Percentiles rank a stretch among this genome's conserved stretches.
phyloP scores from a whole-genome alignment of 2,113 vertebrate species.

The Motacilla alba region DNA sequence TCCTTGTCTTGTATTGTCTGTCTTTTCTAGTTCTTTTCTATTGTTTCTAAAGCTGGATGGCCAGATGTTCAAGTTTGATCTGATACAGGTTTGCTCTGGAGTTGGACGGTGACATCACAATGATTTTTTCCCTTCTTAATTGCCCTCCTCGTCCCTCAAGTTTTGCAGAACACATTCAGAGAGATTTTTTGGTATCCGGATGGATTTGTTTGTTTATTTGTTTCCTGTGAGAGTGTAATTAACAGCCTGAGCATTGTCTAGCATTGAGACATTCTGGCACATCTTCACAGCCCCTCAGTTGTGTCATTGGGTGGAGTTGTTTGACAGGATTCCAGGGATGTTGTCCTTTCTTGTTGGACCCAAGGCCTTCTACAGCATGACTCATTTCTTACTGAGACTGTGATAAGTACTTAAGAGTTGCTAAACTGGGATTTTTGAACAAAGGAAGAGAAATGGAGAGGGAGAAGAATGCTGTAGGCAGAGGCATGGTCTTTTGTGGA shows the following conservation, averaged over 20 bases:
- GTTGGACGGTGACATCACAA: not conserved
- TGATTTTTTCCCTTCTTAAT: not conserved
- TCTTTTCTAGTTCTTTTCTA: not conserved
- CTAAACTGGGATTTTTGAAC: not conserved
- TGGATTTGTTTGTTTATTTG: not conserved
- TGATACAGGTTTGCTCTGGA: not conserved
- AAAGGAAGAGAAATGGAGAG: not conserved
- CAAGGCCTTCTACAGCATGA: not conserved
- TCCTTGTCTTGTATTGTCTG: not conserved
- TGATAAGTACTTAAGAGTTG: not conserved
- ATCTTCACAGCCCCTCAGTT: not conserved
- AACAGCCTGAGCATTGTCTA: not conserved
- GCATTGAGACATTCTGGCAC: not conserved
- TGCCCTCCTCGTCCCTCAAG: rapidly evolving
- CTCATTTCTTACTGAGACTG: not conserved
- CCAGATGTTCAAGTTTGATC: not conserved
- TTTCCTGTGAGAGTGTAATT: not conserved
- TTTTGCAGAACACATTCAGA: not conserved
- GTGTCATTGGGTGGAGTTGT: not conserved
- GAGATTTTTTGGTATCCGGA: not conserved
- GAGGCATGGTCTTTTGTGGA: not conserved
- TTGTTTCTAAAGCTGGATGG: not conserved
- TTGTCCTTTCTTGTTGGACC: not conserved
- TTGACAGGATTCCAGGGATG: not conserved
- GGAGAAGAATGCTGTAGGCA: not conserved